Evolutionary conservation across 2,797 vertebrate genomes (phyloP), one percentile per base, ranked within the genome.

Genomic region (Euphonia xanthogaster): DNA sequence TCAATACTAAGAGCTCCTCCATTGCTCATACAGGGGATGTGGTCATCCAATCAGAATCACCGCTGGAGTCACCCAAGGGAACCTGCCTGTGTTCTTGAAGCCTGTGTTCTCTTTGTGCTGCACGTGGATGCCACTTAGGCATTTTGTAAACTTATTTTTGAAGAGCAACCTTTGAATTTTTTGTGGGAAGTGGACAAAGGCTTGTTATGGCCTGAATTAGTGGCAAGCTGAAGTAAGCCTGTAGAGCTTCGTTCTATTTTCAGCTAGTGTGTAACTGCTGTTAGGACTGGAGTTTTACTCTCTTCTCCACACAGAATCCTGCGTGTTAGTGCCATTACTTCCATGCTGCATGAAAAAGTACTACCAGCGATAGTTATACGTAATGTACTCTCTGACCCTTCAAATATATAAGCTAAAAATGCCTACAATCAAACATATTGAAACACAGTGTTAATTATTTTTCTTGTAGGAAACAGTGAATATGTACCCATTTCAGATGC

Each of bases 401-500:
- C 53, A 18, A 71, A 23, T 37, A 33, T 17, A 66, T 45, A 50
- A 79, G 44, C 14, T 81, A 66, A 48, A 84, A 90, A 63, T 57
- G 22, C 17, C 30, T 66, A 5, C 55, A 62, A 4, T 22, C 2
- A 18, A 72, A 50, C 8, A 12, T 17, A 42, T 1, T 74, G 65
- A 82, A 93, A 74, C 35, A 57, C 15, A n/a, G 10, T 31, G 12
- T 33, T 60, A 10, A 62, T 73, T 74, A 10, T 51, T 84, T 93
- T 62, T 68, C 61, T 85, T 87, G 22, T 72, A 99, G 99, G 98
- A 99, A 95, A 99, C 98, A 0, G 98, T 99, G 97, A 98, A 97
- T 53, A 84, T 99, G 95, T 99, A 99, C 92, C 99, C 99, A 21
- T 99, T 99, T 97, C 99, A 99, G 98, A 98, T 99, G 97, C 99